These are phyloP conservation scores for Epirrhoe tristata DNA, from an alignment of 2,888 invertebrate genomes.

Conservation along the genomic window DNA sequence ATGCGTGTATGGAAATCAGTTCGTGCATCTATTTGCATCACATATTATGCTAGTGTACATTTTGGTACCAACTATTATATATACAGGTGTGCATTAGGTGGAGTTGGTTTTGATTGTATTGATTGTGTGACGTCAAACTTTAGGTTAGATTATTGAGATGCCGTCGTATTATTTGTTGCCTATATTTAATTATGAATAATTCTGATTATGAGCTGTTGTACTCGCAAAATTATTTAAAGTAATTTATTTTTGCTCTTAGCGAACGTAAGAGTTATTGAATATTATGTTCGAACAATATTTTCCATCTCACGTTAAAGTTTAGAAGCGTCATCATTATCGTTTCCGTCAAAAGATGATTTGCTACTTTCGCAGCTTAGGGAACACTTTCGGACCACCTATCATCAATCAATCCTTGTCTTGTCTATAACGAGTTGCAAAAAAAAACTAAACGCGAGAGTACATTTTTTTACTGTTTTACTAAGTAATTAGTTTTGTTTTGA, in stretches of 20 bases:
- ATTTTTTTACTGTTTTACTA: neutral
- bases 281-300: too few species aligned
- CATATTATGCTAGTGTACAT: conserved; percentile 43
- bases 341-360: conserved; percentile 27
- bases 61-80: conserved; percentile 1
- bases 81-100: neutral
- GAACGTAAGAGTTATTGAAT: too few species aligned
- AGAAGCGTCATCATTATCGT: conserved; percentile 14
- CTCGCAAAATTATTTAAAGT: too few species aligned
- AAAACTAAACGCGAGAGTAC: neutral
- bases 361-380: conserved; percentile 19
- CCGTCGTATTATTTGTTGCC: too few species aligned
- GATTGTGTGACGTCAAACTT: neutral
- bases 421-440: conserved; percentile 13
- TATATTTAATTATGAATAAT: too few species aligned
- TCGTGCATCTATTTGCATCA: conserved; percentile 59
- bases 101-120: neutral
- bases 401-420: conserved; percentile 32
- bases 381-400: conserved; percentile 31
- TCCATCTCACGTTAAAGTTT: neutral
- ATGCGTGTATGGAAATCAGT: conserved; percentile 57
- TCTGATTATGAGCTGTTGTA: too few species aligned
- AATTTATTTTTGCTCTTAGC: too few species aligned
- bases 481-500: too few species aligned
- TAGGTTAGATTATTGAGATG: neutral